phyloP scores from a whole-genome alignment of 2,888 invertebrate genomes.

The Tachina fera region DNA sequence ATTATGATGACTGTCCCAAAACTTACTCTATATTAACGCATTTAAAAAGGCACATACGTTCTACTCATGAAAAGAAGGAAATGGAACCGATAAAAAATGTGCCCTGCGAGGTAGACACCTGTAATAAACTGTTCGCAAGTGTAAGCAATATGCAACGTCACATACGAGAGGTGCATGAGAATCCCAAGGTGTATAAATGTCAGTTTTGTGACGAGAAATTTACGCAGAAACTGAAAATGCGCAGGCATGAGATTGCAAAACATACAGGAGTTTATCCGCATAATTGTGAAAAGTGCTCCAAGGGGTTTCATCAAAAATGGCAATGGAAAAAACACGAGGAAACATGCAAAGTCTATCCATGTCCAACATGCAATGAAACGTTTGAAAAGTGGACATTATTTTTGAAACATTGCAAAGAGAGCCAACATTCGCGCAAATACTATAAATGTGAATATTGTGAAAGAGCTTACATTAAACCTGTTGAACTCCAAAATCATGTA shows the following conservation, averaged over 20 bases:
- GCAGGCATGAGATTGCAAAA: slow-evolving; percentile 84
- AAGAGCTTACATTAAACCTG: slow-evolving; percentile 84
- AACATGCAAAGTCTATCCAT: slow-evolving; percentile 79
- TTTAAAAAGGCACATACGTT: slow-evolving; percentile 85
- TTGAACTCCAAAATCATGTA: slow-evolving; percentile 83
- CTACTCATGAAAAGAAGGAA: slow-evolving; percentile 81
- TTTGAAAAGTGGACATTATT: slow-evolving; percentile 79
- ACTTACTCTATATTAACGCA: slow-evolving; percentile 86
- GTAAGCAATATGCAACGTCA: slow-evolving; percentile 85
- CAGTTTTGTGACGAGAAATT: slow-evolving; percentile 84
- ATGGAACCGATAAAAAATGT: slow-evolving; percentile 73
- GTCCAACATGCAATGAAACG: slow-evolving; percentile 82
- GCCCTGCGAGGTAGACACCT: slow-evolving; percentile 79
- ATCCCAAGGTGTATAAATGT: slow-evolving; percentile 83
- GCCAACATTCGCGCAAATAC: slow-evolving; percentile 82
- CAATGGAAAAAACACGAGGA: slow-evolving; percentile 84
- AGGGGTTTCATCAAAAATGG: slow-evolving; percentile 83
- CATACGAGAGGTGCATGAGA: slow-evolving; percentile 83
- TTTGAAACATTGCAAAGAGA: slow-evolving; percentile 77
- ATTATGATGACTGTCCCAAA: slow-evolving; percentile 85
- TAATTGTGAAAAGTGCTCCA: slow-evolving; percentile 84
- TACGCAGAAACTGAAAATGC: slow-evolving; percentile 85
- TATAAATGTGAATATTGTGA: slow-evolving; percentile 84
- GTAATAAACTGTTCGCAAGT: slow-evolving; percentile 84
- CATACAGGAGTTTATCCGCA: slow-evolving; percentile 84